These are phyloP conservation scores for Cydia splendana DNA, from an alignment of 1,140 invertebrate genomes.

Conservation along the genomic window DNA sequence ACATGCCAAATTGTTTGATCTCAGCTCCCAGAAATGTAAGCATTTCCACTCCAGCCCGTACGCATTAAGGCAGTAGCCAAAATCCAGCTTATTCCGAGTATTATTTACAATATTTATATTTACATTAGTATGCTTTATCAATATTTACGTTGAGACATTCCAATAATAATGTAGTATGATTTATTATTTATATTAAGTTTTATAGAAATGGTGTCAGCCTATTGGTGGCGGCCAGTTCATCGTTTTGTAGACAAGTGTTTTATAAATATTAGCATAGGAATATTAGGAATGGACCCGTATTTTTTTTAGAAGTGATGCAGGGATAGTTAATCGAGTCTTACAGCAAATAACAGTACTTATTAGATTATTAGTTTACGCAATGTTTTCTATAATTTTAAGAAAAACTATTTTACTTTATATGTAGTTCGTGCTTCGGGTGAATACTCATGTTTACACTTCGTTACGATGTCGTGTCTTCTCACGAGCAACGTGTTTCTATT, in stretches of 20 bases:
- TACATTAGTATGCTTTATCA: background rate
- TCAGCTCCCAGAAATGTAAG: constrained; percentile 11
- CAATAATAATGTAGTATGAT: constrained; percentile 13
- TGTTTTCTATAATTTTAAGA: constrained; percentile 17
- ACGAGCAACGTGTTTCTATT: background rate
- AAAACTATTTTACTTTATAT: background rate
- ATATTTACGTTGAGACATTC: constrained; percentile 21
- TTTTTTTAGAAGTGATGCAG: constrained; percentile 22
- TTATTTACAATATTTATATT: constrained; percentile 5
- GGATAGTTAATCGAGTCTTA: constrained; percentile 20
- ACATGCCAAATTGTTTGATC: constrained; percentile 32
- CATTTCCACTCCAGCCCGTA: background rate
- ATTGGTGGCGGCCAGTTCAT: background rate
- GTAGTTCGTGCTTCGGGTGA: constrained; percentile 6
- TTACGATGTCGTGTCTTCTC: background rate
- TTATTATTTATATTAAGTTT: constrained; percentile 26
- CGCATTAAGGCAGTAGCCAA: constrained; percentile 3
- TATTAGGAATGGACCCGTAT: background rate
- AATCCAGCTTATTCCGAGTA: constrained; percentile 17
- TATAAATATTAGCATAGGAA: background rate
- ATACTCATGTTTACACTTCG: constrained; percentile 10
- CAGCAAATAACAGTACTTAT: constrained; percentile 30
- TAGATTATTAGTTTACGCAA: constrained; percentile 17
- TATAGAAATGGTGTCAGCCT: background rate
- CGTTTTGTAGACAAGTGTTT: constrained; percentile 16